These are phyloP conservation scores for Drosophila demipolita DNA, from an alignment of 2,888 invertebrate species.

Conservation along the genomic window DNA sequence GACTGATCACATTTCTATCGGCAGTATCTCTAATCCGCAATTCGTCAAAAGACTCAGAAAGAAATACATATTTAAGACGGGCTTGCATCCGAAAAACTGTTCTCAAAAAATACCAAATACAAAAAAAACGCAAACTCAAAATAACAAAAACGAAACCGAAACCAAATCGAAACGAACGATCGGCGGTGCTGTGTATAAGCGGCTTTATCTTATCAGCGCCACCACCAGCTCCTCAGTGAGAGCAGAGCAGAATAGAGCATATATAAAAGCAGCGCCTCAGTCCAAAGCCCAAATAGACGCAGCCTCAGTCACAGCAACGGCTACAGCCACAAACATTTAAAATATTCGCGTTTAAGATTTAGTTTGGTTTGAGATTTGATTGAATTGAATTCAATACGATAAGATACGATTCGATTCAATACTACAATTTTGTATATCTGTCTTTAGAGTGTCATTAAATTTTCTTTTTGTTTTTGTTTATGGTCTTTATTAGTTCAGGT, in stretches of 20 bases:
- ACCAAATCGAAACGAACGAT: conserved; percentile 24
- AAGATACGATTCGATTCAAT: neutral
- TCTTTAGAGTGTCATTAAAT: conserved; percentile 28
- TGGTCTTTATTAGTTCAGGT: neutral
- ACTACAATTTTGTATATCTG: conserved; percentile 27
- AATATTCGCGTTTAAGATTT: conserved; percentile 18
- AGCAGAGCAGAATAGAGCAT: neutral
- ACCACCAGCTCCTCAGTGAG: conserved; percentile 6
- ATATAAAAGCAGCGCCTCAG: neutral
- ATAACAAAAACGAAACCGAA: conserved; percentile 18
- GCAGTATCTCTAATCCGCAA: conserved; percentile 19
- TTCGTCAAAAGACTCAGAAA: conserved; percentile 4
- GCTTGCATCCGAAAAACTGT: conserved; percentile 28
- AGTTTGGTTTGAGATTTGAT: conserved; percentile 10
- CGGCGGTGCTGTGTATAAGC: conserved; percentile 32
- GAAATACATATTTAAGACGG: conserved; percentile 8
- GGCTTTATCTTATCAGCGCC: conserved; percentile 48
- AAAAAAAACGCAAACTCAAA: conserved; percentile 7
- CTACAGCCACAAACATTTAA: neutral
- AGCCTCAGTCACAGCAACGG: conserved; percentile 13
- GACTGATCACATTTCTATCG: conserved; percentile 33
- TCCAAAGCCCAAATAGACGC: conserved; percentile 8
- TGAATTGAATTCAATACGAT: conserved; percentile 7
- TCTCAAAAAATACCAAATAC: conserved; percentile 4
- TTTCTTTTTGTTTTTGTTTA: conserved; percentile 12